Percentiles rank a stretch among this genome's conserved stretches.
phyloP scores from a whole-genome alignment of 2,113 vertebrate genomes.

The Phalacrocorax brasilianus region DNA sequence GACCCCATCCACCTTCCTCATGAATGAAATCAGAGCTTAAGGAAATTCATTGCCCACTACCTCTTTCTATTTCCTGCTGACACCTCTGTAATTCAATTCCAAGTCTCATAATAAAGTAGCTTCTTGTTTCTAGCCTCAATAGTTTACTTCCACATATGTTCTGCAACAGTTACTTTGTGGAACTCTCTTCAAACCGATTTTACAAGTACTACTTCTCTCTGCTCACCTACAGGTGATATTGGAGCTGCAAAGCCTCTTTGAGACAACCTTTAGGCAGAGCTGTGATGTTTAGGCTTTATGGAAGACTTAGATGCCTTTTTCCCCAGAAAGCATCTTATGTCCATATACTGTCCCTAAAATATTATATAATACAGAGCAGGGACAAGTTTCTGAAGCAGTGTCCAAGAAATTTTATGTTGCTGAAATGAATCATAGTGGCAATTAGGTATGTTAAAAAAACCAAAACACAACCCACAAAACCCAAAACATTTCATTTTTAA shows the following conservation, averaged over 20 bases:
- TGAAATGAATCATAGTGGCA: background rate
- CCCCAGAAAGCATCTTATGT: background rate
- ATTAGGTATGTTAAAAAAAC: background rate
- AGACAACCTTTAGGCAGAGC: background rate
- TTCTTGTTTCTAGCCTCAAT: background rate
- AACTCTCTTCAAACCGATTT: background rate
- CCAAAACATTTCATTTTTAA: background rate
- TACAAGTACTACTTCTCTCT: background rate
- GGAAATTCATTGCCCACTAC: rapidly evolving
- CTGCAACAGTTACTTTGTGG: background rate
- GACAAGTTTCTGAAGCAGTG: background rate
- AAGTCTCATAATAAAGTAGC: background rate
- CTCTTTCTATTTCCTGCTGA: no score
- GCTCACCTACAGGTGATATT: background rate
- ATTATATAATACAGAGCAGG: background rate
- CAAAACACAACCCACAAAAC: background rate
- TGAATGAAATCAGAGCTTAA: background rate
- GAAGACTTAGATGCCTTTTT: background rate
- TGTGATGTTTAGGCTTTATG: background rate
- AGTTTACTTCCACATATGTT: background rate
- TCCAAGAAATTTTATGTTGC: background rate
- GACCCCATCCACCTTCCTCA: rapidly evolving
- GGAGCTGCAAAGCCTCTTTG: background rate
- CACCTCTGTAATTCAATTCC: background rate
- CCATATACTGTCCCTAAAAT: background rate